These are phyloP conservation scores for Erebia aethiops DNA, from an alignment of 2,888 invertebrate genomes.

Conservation along the genomic window DNA sequence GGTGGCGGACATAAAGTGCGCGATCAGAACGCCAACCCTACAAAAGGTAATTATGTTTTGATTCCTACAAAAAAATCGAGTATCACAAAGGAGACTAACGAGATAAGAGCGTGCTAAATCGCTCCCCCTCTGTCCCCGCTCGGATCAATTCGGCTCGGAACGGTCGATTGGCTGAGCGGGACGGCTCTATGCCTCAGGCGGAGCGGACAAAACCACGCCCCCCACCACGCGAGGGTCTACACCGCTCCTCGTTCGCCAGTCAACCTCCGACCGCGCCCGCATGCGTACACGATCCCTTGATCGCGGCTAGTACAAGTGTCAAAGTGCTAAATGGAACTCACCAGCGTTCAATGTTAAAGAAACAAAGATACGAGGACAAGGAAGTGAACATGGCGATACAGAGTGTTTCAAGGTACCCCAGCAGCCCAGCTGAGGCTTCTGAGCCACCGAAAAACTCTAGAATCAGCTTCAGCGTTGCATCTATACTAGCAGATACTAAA, in stretches of 20 bases:
- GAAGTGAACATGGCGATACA: conserved; percentile 88
- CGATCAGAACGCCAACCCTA: conserved; percentile 82
- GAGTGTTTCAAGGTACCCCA: conserved; percentile 85
- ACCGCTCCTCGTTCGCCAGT: conserved; percentile 63
- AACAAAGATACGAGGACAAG: conserved; percentile 80
- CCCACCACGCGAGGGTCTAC: conserved; percentile 57
- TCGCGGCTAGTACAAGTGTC: conserved; percentile 59
- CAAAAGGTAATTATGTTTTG: conserved; percentile 84
- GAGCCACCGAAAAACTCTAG: conserved; percentile 85
- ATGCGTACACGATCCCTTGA: conserved; percentile 78
- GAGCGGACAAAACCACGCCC: conserved; percentile 50
- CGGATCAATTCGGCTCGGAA: conserved; percentile 73
- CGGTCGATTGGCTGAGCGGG: conserved; percentile 78
- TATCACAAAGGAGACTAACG: conserved; percentile 83
- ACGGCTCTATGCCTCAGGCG: conserved; percentile 53
- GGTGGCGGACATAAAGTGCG: conserved; percentile 75
- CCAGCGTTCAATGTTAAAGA: conserved; percentile 85
- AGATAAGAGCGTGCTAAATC: conserved; percentile 84
- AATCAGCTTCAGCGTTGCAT: conserved; percentile 94
- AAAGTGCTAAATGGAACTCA: conserved; percentile 80
- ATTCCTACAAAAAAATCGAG: conserved; percentile 81
- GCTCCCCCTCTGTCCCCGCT: conserved; percentile 69
- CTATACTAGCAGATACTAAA: conserved; percentile 92
- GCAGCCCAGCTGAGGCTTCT: conserved; percentile 85
- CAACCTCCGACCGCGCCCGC: conserved; percentile 78